phyloP scores from a whole-genome alignment of 30 jellyfish, hydroid and myxozoan species.

The Cassiopea xamachana region DNA sequence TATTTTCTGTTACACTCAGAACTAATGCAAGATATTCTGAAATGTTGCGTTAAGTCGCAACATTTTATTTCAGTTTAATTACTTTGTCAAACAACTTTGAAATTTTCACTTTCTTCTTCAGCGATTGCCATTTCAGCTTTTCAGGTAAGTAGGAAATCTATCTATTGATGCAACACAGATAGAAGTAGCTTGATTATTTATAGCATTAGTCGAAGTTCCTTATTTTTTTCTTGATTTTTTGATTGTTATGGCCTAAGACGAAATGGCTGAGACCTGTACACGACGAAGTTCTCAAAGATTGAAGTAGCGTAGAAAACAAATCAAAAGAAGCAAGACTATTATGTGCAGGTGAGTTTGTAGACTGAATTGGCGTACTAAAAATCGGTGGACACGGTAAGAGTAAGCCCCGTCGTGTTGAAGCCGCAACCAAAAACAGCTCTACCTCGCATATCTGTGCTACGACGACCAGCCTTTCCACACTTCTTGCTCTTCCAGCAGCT shows the following conservation, averaged over 20 bases:
- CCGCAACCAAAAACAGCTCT: conserved; percentile 82
- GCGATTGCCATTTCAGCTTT: too few species aligned
- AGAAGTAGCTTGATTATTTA: too few species aligned
- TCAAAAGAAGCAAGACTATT: not conserved
- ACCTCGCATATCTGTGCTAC: conserved; percentile 94
- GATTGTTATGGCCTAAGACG: not conserved
- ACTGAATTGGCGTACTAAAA: conserved; percentile 9
- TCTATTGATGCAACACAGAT: too few species aligned
- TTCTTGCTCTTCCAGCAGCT: conserved; percentile 89
- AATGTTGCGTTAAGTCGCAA: too few species aligned
- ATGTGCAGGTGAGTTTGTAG: conserved; percentile 1
- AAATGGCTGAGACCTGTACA: not conserved
- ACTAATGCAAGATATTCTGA: too few species aligned
- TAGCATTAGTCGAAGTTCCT: too few species aligned
- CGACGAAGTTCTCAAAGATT: not conserved
- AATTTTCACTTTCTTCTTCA: too few species aligned
- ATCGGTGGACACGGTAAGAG: conserved; percentile 95
- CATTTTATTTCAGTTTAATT: too few species aligned
- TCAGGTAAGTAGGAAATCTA: too few species aligned
- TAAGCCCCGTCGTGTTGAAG: conserved; percentile 98
- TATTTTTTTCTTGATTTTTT: too few species aligned
- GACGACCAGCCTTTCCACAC: conserved; percentile 78
- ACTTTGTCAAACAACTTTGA: too few species aligned
- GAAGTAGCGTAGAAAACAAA: not conserved
- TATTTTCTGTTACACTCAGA: too few species aligned